A percentile compares a stretch with the other conserved stretches of the same genome.
These are phyloP conservation scores for Montipora cactus DNA, from an alignment of 64 coral and sea anemone genomes.

Conservation along the genomic window DNA sequence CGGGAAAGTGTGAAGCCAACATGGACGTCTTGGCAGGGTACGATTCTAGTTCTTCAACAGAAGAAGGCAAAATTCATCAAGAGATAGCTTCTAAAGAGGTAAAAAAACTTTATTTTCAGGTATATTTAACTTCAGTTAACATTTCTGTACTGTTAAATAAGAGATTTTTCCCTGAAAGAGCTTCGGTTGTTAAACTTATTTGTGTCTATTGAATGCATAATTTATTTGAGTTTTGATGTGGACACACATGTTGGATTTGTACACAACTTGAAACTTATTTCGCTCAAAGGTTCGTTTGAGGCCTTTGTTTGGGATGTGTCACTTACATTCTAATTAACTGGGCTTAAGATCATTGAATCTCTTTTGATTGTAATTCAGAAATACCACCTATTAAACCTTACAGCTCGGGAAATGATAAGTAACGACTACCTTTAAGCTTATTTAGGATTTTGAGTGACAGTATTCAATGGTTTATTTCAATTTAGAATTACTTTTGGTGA, in stretches of 20 bases:
- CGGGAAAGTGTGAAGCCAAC: neutral
- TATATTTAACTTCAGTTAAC: neutral
- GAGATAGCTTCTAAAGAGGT: constrained; percentile 29
- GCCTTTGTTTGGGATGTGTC: neutral
- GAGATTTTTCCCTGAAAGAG: neutral
- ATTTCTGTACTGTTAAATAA: neutral
- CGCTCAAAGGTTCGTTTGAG: neutral
- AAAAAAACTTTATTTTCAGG: neutral
- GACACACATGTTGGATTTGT: neutral
- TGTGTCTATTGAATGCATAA: neutral
- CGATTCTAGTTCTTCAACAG: constrained; percentile 57
- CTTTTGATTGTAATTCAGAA: neutral
- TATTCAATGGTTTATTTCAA: constrained; percentile 56
- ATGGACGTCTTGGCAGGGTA: constrained; percentile 57
- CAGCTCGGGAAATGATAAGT: neutral
- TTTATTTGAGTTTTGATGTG: neutral
- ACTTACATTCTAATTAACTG: neutral
- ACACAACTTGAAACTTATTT: neutral
- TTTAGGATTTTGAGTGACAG: constrained; percentile 17
- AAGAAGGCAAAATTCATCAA: constrained; percentile 49
- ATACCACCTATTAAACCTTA: neutral
- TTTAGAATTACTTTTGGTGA: constrained; percentile 59
- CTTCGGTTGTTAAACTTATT: neutral
- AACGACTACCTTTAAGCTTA: neutral
- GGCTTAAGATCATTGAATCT: neutral